Evolutionary conservation across 1,140 invertebrate species (phyloP).

Genomic region (Drosophila repleta): DNA sequence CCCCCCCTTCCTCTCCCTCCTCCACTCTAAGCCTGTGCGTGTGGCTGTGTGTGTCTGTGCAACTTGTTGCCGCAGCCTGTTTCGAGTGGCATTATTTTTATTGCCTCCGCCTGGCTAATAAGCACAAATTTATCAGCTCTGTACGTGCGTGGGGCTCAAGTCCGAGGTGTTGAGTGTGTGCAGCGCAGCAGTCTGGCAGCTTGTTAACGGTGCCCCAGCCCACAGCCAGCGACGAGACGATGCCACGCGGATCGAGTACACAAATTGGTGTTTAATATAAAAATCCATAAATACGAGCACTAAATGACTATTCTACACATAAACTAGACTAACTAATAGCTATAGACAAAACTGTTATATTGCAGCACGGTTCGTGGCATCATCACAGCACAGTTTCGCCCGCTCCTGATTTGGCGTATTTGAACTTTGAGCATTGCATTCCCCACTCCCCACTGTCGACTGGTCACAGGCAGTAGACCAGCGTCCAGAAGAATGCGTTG

Average conservation of each 20-base stretch:
- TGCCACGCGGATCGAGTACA: conserved; percentile 8
- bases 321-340: conserved; percentile 11
- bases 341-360: conserved; percentile 21
- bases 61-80: conserved; percentile 56
- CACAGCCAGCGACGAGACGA: neutral
- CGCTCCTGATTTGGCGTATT: conserved; percentile 10
- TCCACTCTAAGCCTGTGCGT: no score
- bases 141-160: conserved; percentile 66
- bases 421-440: conserved; percentile 32
- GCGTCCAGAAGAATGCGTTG: conserved; percentile 93
- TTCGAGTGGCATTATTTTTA: conserved; percentile 56
- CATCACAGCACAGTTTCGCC: conserved; percentile 27
- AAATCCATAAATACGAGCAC: conserved; percentile 31
- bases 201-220: conserved; percentile 4
- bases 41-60: conserved; percentile 22
- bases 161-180: conserved; percentile 54
- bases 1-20: conserved; percentile 10
- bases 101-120: conserved; percentile 59
- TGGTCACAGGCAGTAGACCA: conserved; percentile 85
- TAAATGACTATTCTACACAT: conserved; percentile 37
- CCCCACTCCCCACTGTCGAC: neutral
- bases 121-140: conserved; percentile 72
- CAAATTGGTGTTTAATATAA: conserved; percentile 37
- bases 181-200: conserved; percentile 3
- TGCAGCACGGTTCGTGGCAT: conserved; percentile 17